These are phyloP conservation scores for Melanchra persicariae DNA, from an alignment of 2,888 invertebrate species.

Conservation along the genomic window DNA sequence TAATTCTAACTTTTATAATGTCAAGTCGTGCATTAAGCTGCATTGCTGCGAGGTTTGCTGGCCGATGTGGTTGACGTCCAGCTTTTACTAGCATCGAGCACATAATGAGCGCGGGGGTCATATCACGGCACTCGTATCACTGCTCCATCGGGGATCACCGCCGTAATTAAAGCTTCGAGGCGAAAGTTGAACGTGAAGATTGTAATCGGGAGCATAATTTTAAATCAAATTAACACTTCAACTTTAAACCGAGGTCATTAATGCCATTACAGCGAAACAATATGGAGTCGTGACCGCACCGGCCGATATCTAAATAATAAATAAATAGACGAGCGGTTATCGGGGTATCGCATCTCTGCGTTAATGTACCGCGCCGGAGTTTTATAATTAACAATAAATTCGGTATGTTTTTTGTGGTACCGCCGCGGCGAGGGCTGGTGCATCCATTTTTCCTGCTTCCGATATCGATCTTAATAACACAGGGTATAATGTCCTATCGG, in stretches of 20 bases:
- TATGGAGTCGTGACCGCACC: conserved; percentile 89
- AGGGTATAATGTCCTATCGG: conserved; percentile 65
- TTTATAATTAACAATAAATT: conserved; percentile 91
- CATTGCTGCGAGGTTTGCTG: conserved; percentile 76
- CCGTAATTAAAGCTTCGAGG: conserved; percentile 88
- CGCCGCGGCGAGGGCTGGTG: conserved; percentile 77
- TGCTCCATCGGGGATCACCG: conserved; percentile 82
- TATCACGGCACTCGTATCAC: conserved; percentile 80
- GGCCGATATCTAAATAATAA: conserved; percentile 90
- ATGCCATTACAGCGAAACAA: conserved; percentile 89
- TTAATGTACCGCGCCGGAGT: conserved; percentile 88
- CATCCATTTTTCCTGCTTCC: conserved; percentile 84
- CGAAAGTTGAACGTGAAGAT: conserved; percentile 88
- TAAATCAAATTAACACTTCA: conserved; percentile 91
- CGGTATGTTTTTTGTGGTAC: conserved; percentile 87
- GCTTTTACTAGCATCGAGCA: conserved; percentile 73
- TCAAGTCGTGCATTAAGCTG: conserved; percentile 77
- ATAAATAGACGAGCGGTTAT: conserved; percentile 89
- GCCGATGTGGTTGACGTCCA: conserved; percentile 71
- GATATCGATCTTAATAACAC: conserved; percentile 88
- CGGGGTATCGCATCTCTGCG: conserved; percentile 86
- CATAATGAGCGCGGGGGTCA: conserved; percentile 72
- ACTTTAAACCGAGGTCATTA: conserved; percentile 90
- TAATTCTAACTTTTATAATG: conserved; percentile 80
- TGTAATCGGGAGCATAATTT: conserved; percentile 89